Conservation (phyloP, 2,888 invertebrate species). For the Meloe dianella region DNA sequence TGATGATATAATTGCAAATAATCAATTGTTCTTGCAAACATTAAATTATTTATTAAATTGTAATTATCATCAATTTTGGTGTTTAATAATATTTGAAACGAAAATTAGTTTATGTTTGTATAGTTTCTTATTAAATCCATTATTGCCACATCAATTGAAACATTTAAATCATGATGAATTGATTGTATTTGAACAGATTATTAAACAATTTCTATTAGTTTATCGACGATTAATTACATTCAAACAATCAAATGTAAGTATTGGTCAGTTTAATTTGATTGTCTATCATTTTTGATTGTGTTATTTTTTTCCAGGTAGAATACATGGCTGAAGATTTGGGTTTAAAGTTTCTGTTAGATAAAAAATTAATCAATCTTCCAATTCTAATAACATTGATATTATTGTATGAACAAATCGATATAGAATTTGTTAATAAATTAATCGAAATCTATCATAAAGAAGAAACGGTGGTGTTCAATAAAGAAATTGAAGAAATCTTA, state of each 20-base stretch:
- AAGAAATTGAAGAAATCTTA: constrained; percentile 50
- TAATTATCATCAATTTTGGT: constrained; percentile 58
- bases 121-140: constrained; percentile 52
- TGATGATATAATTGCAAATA: constrained; percentile 50
- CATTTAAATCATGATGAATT: constrained; percentile 58
- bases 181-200: constrained; percentile 64
- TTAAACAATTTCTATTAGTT: constrained; percentile 72
- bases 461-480: constrained; percentile 44
- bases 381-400: constrained; percentile 48
- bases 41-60: constrained; percentile 52
- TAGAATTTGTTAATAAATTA: constrained; percentile 48
- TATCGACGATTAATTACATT: constrained; percentile 80
- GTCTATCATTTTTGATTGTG: not conserved
- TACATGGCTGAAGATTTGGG: constrained; percentile 50
- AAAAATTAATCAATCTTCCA: constrained; percentile 50
- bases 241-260: constrained; percentile 73
- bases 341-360: constrained; percentile 47
- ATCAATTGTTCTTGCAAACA: constrained; percentile 47
- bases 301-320: constrained; percentile 47
- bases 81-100: constrained; percentile 52
- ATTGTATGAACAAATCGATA: constrained; percentile 48
- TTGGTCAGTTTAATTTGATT: not conserved
- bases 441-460: constrained; percentile 48
- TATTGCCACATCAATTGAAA: constrained; percentile 55
- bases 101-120: constrained; percentile 45